A percentile compares a stretch with the other conserved stretches of the same genome.
Conservation (phyloP, 2,113 vertebrate genomes). For the Rhegmatorhina hoffmannsi region DNA sequence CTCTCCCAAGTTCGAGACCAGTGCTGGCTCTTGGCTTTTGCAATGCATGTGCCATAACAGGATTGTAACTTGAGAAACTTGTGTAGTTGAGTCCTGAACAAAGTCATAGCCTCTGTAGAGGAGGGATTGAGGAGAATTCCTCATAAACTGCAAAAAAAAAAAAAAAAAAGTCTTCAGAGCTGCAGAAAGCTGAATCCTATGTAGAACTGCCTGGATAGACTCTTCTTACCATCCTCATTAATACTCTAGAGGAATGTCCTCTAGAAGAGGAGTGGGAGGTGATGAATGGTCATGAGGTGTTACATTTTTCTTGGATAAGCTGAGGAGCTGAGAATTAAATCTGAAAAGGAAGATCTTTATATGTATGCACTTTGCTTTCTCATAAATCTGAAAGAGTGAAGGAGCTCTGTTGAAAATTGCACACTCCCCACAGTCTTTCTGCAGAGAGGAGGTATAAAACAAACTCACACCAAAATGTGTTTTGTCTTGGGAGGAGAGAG, state of each 20-base stretch:
- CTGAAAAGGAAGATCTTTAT: background rate
- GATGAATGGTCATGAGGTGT: background rate
- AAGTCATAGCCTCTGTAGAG: background rate
- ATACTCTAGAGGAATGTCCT: rapidly evolving
- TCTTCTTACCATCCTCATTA: background rate
- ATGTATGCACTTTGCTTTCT: background rate
- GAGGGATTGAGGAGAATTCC: background rate
- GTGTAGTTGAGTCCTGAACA: background rate
- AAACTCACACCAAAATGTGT: background rate
- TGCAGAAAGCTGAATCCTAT: background rate
- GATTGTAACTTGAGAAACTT: background rate
- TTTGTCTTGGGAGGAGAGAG: background rate
- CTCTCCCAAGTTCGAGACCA: rapidly evolving
- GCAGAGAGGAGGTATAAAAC: background rate
- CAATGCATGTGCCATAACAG: background rate
- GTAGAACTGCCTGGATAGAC: background rate
- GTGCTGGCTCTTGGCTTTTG: background rate
- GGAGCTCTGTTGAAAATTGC: background rate
- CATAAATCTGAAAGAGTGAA: background rate
- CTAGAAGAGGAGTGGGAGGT: background rate
- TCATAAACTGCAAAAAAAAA: background rate
- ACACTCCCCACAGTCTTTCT: rapidly evolving
- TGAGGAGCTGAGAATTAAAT: background rate
- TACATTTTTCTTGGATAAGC: background rate
- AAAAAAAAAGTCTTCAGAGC: background rate